Evolutionary conservation across 2,888 invertebrate genomes (phyloP).

Genomic region (Polia nebulosa): DNA sequence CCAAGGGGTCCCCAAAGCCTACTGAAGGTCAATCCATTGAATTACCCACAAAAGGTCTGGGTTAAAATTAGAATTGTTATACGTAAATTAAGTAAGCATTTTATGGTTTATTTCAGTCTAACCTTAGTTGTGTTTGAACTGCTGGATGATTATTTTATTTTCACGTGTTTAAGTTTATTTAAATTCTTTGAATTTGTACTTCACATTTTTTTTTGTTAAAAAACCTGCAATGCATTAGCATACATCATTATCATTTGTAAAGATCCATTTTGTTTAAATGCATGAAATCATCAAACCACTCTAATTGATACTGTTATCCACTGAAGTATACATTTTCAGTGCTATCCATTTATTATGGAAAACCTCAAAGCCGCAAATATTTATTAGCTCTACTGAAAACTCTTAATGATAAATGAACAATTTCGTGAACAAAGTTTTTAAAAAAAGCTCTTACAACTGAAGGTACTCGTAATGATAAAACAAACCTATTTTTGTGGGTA

Average conservation of each 20-base stretch:
- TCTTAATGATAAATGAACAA: background rate
- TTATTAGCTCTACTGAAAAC: constrained; percentile 2
- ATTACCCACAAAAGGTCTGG: constrained; percentile 49
- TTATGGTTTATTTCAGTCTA: constrained; percentile 27
- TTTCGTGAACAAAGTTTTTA: background rate
- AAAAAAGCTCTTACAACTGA: too few relatives aligned
- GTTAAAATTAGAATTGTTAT: constrained; percentile 56
- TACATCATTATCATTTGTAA: background rate
- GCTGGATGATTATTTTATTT: constrained; percentile 9
- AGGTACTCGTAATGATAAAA: too few relatives aligned
- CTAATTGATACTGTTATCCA: background rate
- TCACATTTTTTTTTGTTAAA: background rate
- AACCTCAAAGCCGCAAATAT: constrained; percentile 7
- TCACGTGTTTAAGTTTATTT: background rate
- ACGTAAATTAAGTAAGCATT: constrained; percentile 49
- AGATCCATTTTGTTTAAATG: too few relatives aligned
- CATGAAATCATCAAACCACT: background rate
- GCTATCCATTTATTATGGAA: constrained; percentile 4
- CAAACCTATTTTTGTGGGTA: too few relatives aligned
- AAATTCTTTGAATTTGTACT: too few relatives aligned
- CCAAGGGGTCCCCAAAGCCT: constrained; percentile 44
- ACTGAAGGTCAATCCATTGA: constrained; percentile 58
- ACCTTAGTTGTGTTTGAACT: background rate
- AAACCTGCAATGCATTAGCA: background rate
- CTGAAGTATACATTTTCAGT: background rate